phyloP scores from a whole-genome alignment of 1,140 invertebrate genomes.

The Dendroctonus ponderosae region DNA sequence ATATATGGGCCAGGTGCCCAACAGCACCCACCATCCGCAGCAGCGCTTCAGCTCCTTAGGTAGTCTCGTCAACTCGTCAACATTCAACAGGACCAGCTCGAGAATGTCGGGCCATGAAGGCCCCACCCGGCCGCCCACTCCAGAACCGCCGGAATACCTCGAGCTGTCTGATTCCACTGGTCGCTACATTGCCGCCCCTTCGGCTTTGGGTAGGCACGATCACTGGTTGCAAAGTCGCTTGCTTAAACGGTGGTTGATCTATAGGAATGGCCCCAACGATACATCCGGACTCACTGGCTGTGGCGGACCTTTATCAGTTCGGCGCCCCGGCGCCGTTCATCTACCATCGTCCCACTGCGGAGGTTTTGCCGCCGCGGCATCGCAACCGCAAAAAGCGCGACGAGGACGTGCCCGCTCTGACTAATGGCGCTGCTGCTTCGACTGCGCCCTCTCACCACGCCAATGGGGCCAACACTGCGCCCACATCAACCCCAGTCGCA shows the following conservation, averaged over 20 bases:
- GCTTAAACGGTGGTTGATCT: too few relatives aligned
- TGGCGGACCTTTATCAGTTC: conserved; percentile 31
- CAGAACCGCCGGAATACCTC: conserved; percentile 5
- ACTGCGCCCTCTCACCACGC: conserved; percentile 1
- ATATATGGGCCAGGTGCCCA: not conserved
- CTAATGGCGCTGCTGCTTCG: conserved; percentile 4
- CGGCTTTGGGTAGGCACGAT: too few relatives aligned
- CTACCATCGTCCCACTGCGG: conserved; percentile 6
- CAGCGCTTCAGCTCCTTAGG: not conserved
- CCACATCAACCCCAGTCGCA: conserved; percentile 20
- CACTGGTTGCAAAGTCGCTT: too few relatives aligned
- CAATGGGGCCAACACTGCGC: conserved; percentile 8
- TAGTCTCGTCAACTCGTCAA: not conserved
- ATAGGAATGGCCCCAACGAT: conserved; percentile 9
- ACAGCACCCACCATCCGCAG: conserved; percentile 5
- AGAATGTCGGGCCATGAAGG: conserved; percentile 24
- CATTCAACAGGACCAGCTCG: conserved; percentile 17
- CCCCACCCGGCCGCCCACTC: not conserved
- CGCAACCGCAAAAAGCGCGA: conserved; percentile 52
- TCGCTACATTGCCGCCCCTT: too few relatives aligned
- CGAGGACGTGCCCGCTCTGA: conserved; percentile 43
- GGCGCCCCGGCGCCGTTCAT: conserved; percentile 18
- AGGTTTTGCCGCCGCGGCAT: conserved; percentile 44
- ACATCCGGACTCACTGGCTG: conserved; percentile 4
- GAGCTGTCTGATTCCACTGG: too few relatives aligned